Evolutionary conservation across 2,888 invertebrate species (phyloP).

Genomic region (Leucophora obtusa): DNA sequence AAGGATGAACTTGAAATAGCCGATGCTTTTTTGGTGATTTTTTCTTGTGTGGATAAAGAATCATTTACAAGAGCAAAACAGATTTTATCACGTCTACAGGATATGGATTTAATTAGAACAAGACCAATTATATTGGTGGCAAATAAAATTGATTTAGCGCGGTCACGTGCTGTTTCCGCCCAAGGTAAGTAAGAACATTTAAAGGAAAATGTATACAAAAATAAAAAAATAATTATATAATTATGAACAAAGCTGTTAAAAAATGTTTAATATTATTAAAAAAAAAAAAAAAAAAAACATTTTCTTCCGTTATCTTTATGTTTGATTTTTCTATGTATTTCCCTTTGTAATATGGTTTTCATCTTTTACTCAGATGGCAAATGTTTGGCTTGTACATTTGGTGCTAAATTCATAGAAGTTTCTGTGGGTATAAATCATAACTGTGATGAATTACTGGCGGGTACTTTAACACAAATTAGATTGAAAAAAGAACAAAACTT

Average conservation of each 20-base stretch:
- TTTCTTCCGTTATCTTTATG: neutral
- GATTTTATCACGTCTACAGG: slow-evolving; percentile 87
- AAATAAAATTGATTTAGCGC: slow-evolving; percentile 95
- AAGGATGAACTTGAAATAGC: slow-evolving; percentile 88
- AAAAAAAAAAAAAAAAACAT: too few species aligned
- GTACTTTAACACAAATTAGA: slow-evolving; percentile 93
- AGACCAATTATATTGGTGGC: slow-evolving; percentile 92
- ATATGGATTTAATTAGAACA: slow-evolving; percentile 86
- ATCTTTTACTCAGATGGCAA: slow-evolving; percentile 88
- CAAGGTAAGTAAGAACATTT: slow-evolving; percentile 84
- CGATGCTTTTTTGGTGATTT: slow-evolving; percentile 93
- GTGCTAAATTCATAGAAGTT: slow-evolving; percentile 96
- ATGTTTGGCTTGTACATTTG: slow-evolving; percentile 92
- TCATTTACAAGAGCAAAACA: slow-evolving; percentile 91
- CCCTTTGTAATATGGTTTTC: neutral
- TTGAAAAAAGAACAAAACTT: slow-evolving; percentile 85
- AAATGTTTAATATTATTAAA: neutral
- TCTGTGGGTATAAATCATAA: slow-evolving; percentile 98
- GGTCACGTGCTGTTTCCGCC: slow-evolving; percentile 91
- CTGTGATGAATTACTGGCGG: slow-evolving; percentile 96
- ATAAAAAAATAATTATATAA: slow-evolving; percentile 41
- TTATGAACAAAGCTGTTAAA: neutral
- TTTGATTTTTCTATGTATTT: neutral
- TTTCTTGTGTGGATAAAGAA: slow-evolving; percentile 94
- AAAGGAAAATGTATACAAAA: neutral